Base-by-base conservation (phyloP, 35 echinoderm and acorn worm genomes). In the Diadema setosum region DNA sequence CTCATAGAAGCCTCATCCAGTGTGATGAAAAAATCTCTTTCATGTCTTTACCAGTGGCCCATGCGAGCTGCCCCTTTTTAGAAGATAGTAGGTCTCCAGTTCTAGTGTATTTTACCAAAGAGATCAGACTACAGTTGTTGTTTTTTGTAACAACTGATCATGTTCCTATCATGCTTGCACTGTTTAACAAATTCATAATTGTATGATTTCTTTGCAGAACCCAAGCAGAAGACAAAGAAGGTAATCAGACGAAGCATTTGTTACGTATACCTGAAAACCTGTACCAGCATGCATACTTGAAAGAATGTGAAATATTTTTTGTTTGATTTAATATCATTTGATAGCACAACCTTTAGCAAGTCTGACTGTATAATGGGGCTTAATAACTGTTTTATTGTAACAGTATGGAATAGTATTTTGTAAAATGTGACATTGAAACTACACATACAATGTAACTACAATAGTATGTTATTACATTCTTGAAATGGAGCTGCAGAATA, bases 211-310 rank as follows among this genome's bases (percentile, higher is more conserved):
- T 82, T 82, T 82, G 49, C 45, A 84, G 78, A 90, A 24, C 67
- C 39, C 46, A 90, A 90, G 57, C n/a, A 33, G 67, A 92, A 87
- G 45, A 86, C 82, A 86, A 92, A 92, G 84, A 83, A 86, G 27
- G 31, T 84, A 80, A 61, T 26, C 24, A 67, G 0, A 29, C 17
- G 11, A 32, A 30, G 12, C 20, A 5, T 59, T 59, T 18, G 4
- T 26, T 26, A 59, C 5, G 20, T 26, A 23, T 59, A 6, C 17
- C 12, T 21, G 49, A n/a, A 55, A 32, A 33, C 9, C 26, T 12
- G 27, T 32, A 34, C 5, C 58, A 16, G 58, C 20, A 27, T 60
- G n/a, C 30, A 27, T 5, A 15, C 21, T 63, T 63, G 23, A 30
- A 63, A 63, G 58, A 63, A 30, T 63, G 31, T 2, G 11, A 63